Base-by-base conservation (phyloP, 2,888 invertebrate species). In the Willowsia nigromaculata region DNA sequence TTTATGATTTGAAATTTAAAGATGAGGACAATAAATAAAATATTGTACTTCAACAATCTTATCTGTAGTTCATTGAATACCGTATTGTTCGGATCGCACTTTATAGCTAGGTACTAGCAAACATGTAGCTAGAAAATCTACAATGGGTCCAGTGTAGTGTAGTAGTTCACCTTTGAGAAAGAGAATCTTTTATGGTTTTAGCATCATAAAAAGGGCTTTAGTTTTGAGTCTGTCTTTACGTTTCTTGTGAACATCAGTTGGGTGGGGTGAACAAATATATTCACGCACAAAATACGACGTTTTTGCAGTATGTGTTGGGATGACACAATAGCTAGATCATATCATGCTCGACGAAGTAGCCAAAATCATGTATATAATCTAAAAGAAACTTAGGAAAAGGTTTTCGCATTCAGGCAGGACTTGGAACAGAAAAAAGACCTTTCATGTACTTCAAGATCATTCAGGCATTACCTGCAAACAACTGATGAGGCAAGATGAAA, bases 391-490 rank as follows among this genome's bases (percentile, higher is more conserved):
- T 9, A 62, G 15, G 13, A 71, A 18, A 71, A 71, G 25, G 9
- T 43, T 65, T 71, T 71, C n/a, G 18, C 71, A 71, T 71, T 18
- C 71, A 71, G 25, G 40, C 71, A 71, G 25, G 40, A 22, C 43
- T 71, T 40, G 13, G 11, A 62, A 30, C 2, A 37, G 30, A 30
- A 37, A 13, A 43, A 40, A 25, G 25, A 43, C 22, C 40, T 71
- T 71, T 43, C 71, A 7, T 71, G 40, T 7, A 13, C 22, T 71
- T 18, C 71, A 71, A 15, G 40, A 71, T 71, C 71, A 71, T 40
- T 71, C 71, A 71, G 71, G 71, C 71, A 43, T 71, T 71, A 71
- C 43, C 11, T 22, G 71, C 43, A 22, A 11, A 71, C 71, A 71
- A 18, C 1, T 30, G 22, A 22, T 40, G 40, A 40, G 43, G 37